These are phyloP conservation scores for Mallateleia sp. DNA, from an alignment of 2,888 invertebrate genomes.

Conservation along the genomic window DNA sequence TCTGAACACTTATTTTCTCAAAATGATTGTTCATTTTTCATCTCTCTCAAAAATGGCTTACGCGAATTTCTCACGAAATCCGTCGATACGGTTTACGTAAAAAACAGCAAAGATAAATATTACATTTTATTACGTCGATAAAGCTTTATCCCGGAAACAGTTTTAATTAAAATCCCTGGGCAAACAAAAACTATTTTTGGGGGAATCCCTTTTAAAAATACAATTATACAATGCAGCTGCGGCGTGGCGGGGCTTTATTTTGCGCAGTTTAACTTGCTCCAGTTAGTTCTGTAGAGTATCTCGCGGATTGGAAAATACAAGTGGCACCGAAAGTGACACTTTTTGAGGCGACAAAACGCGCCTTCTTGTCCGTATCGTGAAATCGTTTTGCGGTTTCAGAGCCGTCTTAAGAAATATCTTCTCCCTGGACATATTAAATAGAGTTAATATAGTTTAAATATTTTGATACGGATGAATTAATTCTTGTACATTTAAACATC, in stretches of 20 bases:
- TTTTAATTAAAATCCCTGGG: slow-evolving; percentile 56
- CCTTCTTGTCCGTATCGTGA: not conserved
- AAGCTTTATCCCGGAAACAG: slow-evolving; percentile 37
- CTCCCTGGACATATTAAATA: no score
- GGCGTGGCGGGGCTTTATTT: slow-evolving; percentile 32
- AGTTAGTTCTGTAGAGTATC: slow-evolving; percentile 25
- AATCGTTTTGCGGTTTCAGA: no score
- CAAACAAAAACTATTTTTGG: not conserved
- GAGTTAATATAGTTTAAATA: no score
- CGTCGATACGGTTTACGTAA: not conserved
- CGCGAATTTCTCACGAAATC: not conserved
- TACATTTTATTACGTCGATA: slow-evolving; percentile 48
- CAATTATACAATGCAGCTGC: slow-evolving; percentile 23
- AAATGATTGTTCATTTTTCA: no score
- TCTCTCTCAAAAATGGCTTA: no score
- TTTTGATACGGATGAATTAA: no score
- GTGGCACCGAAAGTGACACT: slow-evolving; percentile 25
- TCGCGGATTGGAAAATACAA: slow-evolving; percentile 36
- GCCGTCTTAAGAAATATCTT: no score
- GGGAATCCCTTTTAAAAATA: slow-evolving; percentile 38
- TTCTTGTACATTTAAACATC: no score
- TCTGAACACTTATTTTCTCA: no score
- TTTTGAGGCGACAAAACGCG: not conserved
- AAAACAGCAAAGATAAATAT: slow-evolving; percentile 28
- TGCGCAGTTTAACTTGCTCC: slow-evolving; percentile 37